A percentile compares a stretch with the other conserved stretches of the same genome.
These are phyloP conservation scores for Epinephelus awoara DNA, from an alignment of 2,797 vertebrate species.

Conservation along the genomic window DNA sequence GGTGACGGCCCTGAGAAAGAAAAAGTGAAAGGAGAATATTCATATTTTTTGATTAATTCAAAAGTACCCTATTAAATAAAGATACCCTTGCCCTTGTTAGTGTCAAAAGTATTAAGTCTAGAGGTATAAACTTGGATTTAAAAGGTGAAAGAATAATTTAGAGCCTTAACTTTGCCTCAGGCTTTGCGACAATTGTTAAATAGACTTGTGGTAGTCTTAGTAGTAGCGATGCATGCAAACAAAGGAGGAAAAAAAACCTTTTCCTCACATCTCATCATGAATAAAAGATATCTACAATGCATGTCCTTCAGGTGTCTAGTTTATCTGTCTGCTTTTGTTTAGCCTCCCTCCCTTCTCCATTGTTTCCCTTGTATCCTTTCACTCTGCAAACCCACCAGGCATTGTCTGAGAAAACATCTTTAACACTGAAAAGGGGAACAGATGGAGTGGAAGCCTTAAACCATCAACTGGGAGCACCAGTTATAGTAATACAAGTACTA, in stretches of 20 bases:
- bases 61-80: conserved; percentile 4
- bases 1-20: background rate
- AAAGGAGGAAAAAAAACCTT: background rate
- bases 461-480: conserved; percentile 17
- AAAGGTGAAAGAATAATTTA: conserved; percentile 5
- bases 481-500: background rate
- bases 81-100: background rate
- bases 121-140: background rate
- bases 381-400: background rate
- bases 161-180: background rate
- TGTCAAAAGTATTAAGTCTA: background rate
- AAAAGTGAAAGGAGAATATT: background rate
- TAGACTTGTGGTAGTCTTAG: background rate
- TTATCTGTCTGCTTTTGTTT: background rate
- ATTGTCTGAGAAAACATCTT: conserved; percentile 7
- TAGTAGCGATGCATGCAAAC: background rate
- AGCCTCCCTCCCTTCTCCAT: background rate
- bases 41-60: background rate
- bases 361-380: conserved; percentile 11
- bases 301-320: background rate
- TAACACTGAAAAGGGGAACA: background rate
- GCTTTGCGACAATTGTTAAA: background rate
- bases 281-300: background rate
- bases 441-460: conserved; percentile 13
- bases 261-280: conserved; percentile 4